Percentiles rank a stretch among this genome's conserved stretches.
Conservation (phyloP, 2,888 invertebrate genomes). For the Oscheius myriophilus region DNA sequence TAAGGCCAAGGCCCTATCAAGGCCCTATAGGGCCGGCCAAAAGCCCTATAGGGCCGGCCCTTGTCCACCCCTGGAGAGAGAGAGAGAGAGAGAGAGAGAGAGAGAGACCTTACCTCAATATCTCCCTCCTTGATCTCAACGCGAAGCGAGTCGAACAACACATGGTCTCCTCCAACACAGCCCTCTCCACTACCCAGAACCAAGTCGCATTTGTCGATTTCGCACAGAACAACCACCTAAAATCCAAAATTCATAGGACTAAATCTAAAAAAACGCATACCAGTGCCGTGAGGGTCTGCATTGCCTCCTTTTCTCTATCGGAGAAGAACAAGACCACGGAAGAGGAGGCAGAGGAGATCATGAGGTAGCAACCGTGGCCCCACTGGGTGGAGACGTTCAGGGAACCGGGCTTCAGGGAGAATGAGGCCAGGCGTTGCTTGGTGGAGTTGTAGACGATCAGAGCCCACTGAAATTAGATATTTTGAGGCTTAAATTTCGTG, state of each 20-base stretch:
- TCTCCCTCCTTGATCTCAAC: too few relatives aligned
- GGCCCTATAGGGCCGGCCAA: too few relatives aligned
- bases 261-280: too few relatives aligned
- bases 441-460: conserved; percentile 24
- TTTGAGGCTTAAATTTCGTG: too few relatives aligned
- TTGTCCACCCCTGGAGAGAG: too few relatives aligned
- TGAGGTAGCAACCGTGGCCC: conserved; percentile 7
- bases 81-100: too few relatives aligned
- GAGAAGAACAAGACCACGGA: conserved; percentile 12
- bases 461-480: not conserved
- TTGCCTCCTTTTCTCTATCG: not conserved
- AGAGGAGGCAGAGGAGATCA: not conserved
- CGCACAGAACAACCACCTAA: conserved; percentile 14
- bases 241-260: not conserved
- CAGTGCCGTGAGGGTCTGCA: not conserved
- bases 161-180: not conserved
- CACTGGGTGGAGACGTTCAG: conserved; percentile 14
- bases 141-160: conserved; percentile 5
- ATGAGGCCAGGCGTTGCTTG: conserved; percentile 17
- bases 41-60: too few relatives aligned
- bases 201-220: conserved; percentile 2
- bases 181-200: conserved; percentile 8
- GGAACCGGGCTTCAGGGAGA: not conserved
- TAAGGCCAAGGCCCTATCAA: too few relatives aligned
- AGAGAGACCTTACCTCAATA: too few relatives aligned